Conservation (phyloP, 2,888 invertebrate genomes). For the Pristionchus entomophagus region DNA sequence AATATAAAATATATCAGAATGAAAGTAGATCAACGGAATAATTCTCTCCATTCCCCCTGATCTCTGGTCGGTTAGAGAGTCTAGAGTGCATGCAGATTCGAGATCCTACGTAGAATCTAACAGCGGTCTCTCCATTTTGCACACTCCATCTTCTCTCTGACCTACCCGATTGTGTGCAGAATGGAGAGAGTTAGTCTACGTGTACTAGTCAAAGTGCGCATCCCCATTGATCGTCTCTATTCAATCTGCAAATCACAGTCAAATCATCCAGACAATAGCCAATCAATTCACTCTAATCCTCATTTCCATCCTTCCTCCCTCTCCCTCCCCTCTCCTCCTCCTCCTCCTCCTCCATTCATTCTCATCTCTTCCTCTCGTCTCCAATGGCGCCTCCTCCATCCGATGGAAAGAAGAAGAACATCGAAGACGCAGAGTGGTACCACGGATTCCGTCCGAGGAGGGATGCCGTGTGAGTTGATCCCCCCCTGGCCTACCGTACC, state of each 20-base stretch:
- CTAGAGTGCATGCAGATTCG: no score
- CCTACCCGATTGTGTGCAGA: no score
- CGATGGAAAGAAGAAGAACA: neutral
- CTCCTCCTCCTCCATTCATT: neutral
- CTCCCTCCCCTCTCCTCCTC: neutral
- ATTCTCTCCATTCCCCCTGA: no score
- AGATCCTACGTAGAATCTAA: no score
- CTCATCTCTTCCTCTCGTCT: neutral
- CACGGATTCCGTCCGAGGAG: conserved; percentile 3
- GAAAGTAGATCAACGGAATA: no score
- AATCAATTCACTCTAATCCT: neutral
- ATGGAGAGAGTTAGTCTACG: no score
- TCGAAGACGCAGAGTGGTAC: no score
- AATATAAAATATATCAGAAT: no score
- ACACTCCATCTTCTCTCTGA: no score
- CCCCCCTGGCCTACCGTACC: neutral
- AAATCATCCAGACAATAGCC: neutral
- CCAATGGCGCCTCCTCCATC: neutral
- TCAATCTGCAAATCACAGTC: neutral
- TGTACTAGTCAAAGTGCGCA: no score
- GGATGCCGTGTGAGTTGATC: neutral
- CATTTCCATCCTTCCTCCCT: neutral
- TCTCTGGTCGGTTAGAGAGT: no score
- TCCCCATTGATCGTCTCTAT: neutral
- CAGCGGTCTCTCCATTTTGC: no score